Evolutionary conservation across 2,797 vertebrate genomes (phyloP).

Genomic region (Hipposideros larvatus): DNA sequence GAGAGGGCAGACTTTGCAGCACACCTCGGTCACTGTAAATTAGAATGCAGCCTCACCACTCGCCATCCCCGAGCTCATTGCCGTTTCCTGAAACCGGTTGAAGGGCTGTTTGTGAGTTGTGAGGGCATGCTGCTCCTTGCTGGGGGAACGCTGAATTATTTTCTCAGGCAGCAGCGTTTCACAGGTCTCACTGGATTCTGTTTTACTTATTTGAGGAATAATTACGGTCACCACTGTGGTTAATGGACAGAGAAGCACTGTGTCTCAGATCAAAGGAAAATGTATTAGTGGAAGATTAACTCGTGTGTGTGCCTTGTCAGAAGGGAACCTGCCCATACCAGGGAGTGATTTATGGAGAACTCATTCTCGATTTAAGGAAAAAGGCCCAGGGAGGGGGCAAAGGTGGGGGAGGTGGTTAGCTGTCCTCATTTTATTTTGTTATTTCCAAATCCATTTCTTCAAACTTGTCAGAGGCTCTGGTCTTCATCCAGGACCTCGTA

Average conservation of each 20-base stretch:
- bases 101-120: background rate
- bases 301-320: constrained; percentile 48
- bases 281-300: constrained; percentile 75
- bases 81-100: background rate
- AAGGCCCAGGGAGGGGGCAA: constrained; percentile 54
- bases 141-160: background rate
- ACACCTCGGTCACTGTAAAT: background rate
- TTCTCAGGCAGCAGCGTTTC: constrained; percentile 23
- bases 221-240: constrained; percentile 28
- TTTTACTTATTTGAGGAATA: constrained; percentile 46
- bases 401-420: constrained; percentile 60
- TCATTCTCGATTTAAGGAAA: constrained; percentile 68
- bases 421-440: constrained; percentile 67
- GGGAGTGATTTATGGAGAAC: constrained; percentile 61
- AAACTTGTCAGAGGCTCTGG: constrained; percentile 79
- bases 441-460: constrained; percentile 79
- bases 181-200: constrained; percentile 41
- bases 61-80: background rate
- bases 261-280: constrained; percentile 77
- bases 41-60: background rate
- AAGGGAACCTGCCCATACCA: constrained; percentile 35
- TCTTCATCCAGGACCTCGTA: constrained; percentile 78
- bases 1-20: background rate
- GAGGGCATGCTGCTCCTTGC: background rate
- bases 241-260: constrained; percentile 71